Evolutionary conservation across 2,113 vertebrate species (phyloP), one percentile per base, ranked within the genome.

Genomic region (Pteronura brasiliensis): DNA sequence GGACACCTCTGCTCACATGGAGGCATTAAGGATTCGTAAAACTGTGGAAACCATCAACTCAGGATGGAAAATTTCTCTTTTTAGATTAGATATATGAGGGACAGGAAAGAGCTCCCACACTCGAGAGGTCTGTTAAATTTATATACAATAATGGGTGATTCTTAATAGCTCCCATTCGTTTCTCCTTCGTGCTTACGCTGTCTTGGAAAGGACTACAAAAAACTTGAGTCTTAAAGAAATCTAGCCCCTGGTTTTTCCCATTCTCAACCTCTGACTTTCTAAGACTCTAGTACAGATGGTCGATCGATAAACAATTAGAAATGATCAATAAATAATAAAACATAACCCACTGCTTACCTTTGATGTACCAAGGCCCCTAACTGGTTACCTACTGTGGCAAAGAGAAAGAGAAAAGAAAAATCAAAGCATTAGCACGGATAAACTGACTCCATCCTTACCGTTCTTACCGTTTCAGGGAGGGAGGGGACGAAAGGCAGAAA

Each of bases 331-430:
- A 99, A 99, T 99, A 99, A 99, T 99, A 99, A 99, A 99, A 99
- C 98, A 98, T 99, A 99, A 99, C 98, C 99, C 98, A 99, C 98
- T 98, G 98, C 99, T 99, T 99, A 99, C 99, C 99, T 99, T 99
- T 99, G 99, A 99, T 99, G 99, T 99, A 99, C 99, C 99, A 99
- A 99, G 98, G 99, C 99, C 98, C 99, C 99, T 97, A 99, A 99
- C 99, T 99, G 99, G 99, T 99, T 99, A 98, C 99, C 99, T 98
- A 99, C 99, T 99, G 98, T 98, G 99, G 98, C 98, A 98, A 97
- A 99, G 98, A 99, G 97, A 97, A 97, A 98, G 97, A 98, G 98
- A 97, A 97, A 92, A 98, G 98, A 98, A 99, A 98, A 98, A 99
- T 98, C 98, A 99, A 98, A 99, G 98, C 98, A 98, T 98, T 99